Evolutionary conservation across 2,888 invertebrate species (phyloP), one percentile per base, ranked within the genome.

Genomic region (Mesorhabditis sp.): DNA sequence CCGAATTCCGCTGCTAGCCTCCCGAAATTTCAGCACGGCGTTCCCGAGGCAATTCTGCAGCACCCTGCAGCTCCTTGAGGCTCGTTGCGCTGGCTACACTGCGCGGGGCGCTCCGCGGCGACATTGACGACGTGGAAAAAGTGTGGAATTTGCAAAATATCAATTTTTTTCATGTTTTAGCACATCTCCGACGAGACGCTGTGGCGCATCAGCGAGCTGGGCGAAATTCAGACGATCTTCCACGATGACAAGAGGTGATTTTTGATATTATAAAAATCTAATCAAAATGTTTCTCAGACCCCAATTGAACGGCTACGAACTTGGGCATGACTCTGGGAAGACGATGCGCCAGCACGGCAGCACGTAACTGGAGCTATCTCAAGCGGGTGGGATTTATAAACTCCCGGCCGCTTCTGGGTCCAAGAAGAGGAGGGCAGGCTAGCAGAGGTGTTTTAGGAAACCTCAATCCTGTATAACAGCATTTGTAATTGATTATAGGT

Each of bases 241-340:
- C 7, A 50, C 13, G 50, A 50, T 6, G 13, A 10, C 50, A 50
- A 50, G n/a, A n/a, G n/a, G n/a, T n/a, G n/a, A n/a, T n/a, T n/a
- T n/a, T n/a, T n/a, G n/a, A n/a, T n/a, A n/a, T n/a, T n/a, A n/a
- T n/a, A n/a, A n/a, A n/a, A n/a, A n/a, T n/a, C n/a, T n/a, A n/a
- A n/a, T n/a, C n/a, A n/a, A n/a, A n/a, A n/a, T n/a, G n/a, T n/a
- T 95, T 93, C 88, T 28, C 68, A 77, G 67, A 72, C 80, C 3
- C 68, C 89, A 70, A 90, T 98, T 45, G 91, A 92, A 82, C 96
- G 96, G 87, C 88, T 98, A 65, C 97, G n/a, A 98, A 86, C 86
- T 98, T 61, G 98, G 98, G 86, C 96, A 97, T 87, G 98, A 98
- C 89, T 96, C 95, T 87, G 98, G 96, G 0, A 95, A 94, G 88